Percentiles rank a stretch among this genome's conserved stretches.
Evolutionary conservation across 2,797 vertebrate species (phyloP).

Genomic region (Enteromius paludinosus): DNA sequence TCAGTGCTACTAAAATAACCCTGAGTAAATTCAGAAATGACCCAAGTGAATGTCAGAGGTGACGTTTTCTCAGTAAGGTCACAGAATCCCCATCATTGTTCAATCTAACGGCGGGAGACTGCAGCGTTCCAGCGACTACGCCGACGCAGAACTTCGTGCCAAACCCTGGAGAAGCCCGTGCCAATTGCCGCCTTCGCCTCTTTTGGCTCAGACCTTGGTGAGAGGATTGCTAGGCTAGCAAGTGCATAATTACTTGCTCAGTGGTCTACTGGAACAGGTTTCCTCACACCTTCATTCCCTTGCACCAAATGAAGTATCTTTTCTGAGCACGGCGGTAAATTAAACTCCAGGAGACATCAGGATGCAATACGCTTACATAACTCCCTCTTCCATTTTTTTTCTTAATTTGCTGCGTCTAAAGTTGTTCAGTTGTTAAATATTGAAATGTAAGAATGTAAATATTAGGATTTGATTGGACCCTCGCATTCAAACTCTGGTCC

Average conservation of each 20-base stretch:
- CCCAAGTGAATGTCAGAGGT: neutral
- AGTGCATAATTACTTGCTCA: conserved; percentile 60
- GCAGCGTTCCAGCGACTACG: conserved; percentile 31
- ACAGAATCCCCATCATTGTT: conserved; percentile 38
- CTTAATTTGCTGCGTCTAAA: neutral
- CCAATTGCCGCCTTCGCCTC: conserved; percentile 49
- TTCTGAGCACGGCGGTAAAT: conserved; percentile 30
- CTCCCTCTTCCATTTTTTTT: neutral
- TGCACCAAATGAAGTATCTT: conserved; percentile 42
- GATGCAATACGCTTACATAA: neutral
- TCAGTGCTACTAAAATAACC: neutral
- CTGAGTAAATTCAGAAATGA: neutral
- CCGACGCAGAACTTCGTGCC: conserved; percentile 26
- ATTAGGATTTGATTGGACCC: neutral
- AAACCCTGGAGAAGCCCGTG: conserved; percentile 32
- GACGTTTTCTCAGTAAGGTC: conserved; percentile 24
- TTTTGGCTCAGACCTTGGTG: conserved; percentile 43
- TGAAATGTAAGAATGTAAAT: neutral
- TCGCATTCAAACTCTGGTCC: neutral
- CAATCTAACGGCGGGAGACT: conserved; percentile 24
- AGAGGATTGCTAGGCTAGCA: conserved; percentile 59
- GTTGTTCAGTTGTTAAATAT: neutral
- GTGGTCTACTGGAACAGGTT: conserved; percentile 53
- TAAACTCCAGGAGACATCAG: conserved; percentile 18
- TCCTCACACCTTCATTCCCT: conserved; percentile 47